phyloP scores from a whole-genome alignment of 1,140 invertebrate species.

The Drosophila pandora region DNA sequence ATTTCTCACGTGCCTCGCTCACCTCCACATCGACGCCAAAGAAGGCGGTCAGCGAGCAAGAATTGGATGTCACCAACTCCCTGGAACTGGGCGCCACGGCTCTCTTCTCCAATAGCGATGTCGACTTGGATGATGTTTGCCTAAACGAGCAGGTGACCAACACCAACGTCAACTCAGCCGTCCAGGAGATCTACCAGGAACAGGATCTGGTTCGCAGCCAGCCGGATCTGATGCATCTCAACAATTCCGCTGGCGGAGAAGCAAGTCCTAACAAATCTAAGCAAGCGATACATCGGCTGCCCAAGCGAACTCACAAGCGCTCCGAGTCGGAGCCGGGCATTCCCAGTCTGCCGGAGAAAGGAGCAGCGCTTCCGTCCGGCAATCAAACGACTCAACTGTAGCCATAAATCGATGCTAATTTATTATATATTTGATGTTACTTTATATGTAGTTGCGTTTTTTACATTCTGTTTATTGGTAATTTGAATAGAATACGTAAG shows the following conservation, averaged over 20 bases:
- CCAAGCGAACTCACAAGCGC: conserved; percentile 81
- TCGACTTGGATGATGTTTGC: conserved; percentile 91
- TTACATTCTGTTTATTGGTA: conserved; percentile 14
- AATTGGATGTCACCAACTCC: conserved; percentile 84
- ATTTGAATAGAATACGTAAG: conserved; percentile 20
- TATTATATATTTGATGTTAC: conserved; percentile 29
- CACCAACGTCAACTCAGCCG: conserved; percentile 40
- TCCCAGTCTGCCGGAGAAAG: conserved; percentile 55
- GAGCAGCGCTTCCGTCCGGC: conserved; percentile 3
- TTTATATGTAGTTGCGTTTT: conserved; percentile 42
- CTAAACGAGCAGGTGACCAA: conserved; percentile 89
- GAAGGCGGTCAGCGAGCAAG: conserved; percentile 66
- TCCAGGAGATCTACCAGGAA: conserved; percentile 68
- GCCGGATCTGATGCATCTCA: conserved; percentile 80
- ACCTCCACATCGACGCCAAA: conserved; percentile 60
- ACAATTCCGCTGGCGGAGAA: conserved; percentile 22
- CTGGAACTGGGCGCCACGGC: conserved; percentile 87
- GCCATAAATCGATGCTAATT: conserved; percentile 51
- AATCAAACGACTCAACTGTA: conserved; percentile 44
- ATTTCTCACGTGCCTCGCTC: conserved; percentile 44
- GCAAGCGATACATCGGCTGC: conserved; percentile 43
- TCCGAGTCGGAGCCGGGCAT: conserved; percentile 83
- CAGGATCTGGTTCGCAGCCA: conserved; percentile 81
- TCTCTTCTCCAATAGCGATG: conserved; percentile 95
- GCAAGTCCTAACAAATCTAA: conserved; percentile 22